phyloP scores from a whole-genome alignment of 2,888 invertebrate genomes.

The Meganola albula region DNA sequence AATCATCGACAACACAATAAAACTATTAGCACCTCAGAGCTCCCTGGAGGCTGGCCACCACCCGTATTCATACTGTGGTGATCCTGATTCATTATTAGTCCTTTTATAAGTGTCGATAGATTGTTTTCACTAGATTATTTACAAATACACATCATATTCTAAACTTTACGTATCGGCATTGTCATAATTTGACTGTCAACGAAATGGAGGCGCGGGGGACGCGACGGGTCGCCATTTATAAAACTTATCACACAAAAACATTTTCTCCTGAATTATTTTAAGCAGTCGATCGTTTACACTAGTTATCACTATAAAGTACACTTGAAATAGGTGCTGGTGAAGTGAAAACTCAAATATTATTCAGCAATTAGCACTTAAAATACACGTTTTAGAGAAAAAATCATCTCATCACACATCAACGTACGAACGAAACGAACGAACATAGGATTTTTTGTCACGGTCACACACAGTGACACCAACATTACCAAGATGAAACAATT shows the following conservation, averaged over 20 bases:
- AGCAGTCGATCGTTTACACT: constrained; percentile 20
- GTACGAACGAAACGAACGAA: constrained; percentile 47
- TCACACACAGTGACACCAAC: constrained; percentile 50
- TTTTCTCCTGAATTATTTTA: constrained; percentile 40
- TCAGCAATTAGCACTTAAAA: constrained; percentile 15
- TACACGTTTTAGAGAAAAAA: constrained; percentile 36
- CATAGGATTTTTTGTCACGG: constrained; percentile 62
- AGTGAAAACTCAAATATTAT: constrained; percentile 26
- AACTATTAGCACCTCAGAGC: constrained; percentile 70
- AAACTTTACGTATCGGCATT: constrained; percentile 70
- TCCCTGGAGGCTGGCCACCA: constrained; percentile 77
- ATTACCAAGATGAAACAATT: constrained; percentile 10
- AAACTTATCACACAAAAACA: constrained; percentile 76
- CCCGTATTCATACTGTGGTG: constrained; percentile 78
- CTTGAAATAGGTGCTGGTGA: constrained; percentile 10
- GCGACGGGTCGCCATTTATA: constrained; percentile 82
- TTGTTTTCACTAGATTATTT: constrained; percentile 49
- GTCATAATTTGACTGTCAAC: constrained; percentile 80
- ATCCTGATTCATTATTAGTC: constrained; percentile 70
- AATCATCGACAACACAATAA: constrained; percentile 32
- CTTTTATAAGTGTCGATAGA: constrained; percentile 33
- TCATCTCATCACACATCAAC: constrained; percentile 45
- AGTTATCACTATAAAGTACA: constrained; percentile 10
- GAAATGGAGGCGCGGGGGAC: constrained; percentile 82
- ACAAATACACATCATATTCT: constrained; percentile 63